Evolutionary conservation across 2,797 vertebrate species (phyloP), one percentile per base, ranked within the genome.

Genomic region (Coregonus ussuriensis): DNA sequence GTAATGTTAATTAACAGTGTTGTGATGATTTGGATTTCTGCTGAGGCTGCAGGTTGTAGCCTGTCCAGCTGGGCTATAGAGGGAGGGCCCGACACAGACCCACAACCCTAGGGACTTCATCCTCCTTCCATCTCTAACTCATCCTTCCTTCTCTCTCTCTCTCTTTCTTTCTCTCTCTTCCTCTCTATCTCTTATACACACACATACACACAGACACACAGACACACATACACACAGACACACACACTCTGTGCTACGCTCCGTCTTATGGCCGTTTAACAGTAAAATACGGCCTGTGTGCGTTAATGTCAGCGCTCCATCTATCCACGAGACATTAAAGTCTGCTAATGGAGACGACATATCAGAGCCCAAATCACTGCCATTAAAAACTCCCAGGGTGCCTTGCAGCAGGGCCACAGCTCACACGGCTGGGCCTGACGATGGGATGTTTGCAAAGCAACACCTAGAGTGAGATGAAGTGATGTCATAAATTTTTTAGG

Each of bases 261-360:
- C n/a, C 18, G 6, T 21, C 56, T 59, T 59, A 59, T n/a, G 16
- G 56, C 56, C 56, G 18, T 59, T 59, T 59, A 59, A 18, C 5
- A 59, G 56, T 59, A n/a, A 59, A 59, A 59, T 59, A 59, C n/a
- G 18, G n/a, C 41, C 56, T 59, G 16, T 59, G 56, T n/a, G 16
- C 56, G 6, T 59, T 18, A 59, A 59, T 37, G 29, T 37, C 35
- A 31, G 29, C 29, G 13, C 66, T 33, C 66, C 35, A 31, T 68
- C 66, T 68, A 15, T 68, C 66, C 14, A 13, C 18, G 56, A 59
- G 56, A 59, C 56, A 59, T 59, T 47, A 59, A 59, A 59, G 56
- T 59, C 53, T 54, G 56, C 56, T 59, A 59, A 59, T 59, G 56
- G 56, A 59, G 56, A 59, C 56, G n/a, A 59, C 56, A 59, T 59